phyloP scores from a whole-genome alignment of 2,888 invertebrate genomes.

The Amphipyra tragopoginis region DNA sequence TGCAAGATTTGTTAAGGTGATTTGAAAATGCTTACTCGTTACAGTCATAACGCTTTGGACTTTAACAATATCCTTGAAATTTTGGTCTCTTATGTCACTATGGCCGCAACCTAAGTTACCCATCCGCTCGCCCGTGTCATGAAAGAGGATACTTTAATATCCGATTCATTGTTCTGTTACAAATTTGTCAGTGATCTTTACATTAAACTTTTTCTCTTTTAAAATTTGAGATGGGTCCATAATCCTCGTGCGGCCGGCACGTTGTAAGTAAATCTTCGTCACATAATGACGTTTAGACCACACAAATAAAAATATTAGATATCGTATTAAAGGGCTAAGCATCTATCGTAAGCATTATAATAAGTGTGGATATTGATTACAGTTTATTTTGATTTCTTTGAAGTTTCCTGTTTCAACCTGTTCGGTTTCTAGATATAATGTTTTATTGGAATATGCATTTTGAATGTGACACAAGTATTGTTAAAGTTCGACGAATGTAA shows the following conservation, averaged over 20 bases:
- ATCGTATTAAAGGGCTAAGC: slow-evolving; percentile 67
- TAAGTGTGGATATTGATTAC: slow-evolving; percentile 63
- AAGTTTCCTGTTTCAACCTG: slow-evolving; percentile 50
- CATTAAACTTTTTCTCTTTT: slow-evolving; percentile 88
- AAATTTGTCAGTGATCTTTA: slow-evolving; percentile 90
- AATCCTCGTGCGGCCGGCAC: slow-evolving; percentile 81
- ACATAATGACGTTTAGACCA: slow-evolving; percentile 79
- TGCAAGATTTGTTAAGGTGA: slow-evolving; percentile 19
- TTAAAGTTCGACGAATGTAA: slow-evolving; percentile 65
- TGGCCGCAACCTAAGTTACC: slow-evolving; percentile 71
- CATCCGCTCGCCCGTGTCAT: slow-evolving; percentile 87
- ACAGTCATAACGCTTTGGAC: not conserved
- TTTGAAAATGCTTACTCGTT: slow-evolving; percentile 13
- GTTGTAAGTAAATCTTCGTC: slow-evolving; percentile 83
- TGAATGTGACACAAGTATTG: slow-evolving; percentile 45
- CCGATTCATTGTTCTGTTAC: slow-evolving; percentile 90
- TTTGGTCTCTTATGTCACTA: slow-evolving; percentile 58
- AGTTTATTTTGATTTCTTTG: slow-evolving; percentile 54
- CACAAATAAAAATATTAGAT: slow-evolving; percentile 81
- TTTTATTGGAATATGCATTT: slow-evolving; percentile 51
- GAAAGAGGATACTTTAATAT: slow-evolving; percentile 89
- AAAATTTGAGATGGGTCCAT: slow-evolving; percentile 87
- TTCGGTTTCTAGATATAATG: slow-evolving; percentile 42
- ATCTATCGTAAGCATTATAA: slow-evolving; percentile 59
- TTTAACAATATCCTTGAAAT: slow-evolving; percentile 4